Conservation (phyloP, 2,797 vertebrate genomes). For the Lepilemur ruficaudatus region DNA sequence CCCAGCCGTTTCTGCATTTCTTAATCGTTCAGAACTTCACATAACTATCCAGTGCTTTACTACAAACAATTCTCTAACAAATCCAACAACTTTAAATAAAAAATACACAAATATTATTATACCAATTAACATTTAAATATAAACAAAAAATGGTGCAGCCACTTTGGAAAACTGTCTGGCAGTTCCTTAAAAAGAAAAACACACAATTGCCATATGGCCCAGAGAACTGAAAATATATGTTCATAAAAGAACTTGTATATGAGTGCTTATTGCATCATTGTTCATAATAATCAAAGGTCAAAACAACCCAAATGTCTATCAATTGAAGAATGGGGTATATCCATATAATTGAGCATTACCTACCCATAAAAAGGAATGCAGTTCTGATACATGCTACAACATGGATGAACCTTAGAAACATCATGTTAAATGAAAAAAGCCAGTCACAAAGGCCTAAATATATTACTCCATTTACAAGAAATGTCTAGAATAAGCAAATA, state of each 20-base stretch:
- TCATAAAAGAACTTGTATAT: not conserved
- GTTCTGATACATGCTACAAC: not conserved
- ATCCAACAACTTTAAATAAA: constrained; percentile 5
- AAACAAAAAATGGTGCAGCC: not conserved
- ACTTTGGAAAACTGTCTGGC: not conserved
- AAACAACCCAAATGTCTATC: not conserved
- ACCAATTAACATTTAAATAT: constrained; percentile 28
- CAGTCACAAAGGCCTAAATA: not conserved
- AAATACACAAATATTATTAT: not conserved
- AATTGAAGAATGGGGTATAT: not conserved
- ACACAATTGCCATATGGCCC: not conserved
- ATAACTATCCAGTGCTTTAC: not conserved
- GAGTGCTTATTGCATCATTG: not conserved
- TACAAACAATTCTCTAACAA: constrained; percentile 12
- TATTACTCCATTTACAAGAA: not conserved
- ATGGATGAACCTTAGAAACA: not conserved
- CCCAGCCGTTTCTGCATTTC: not conserved
- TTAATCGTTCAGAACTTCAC: constrained; percentile 26
- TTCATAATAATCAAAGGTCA: not conserved
- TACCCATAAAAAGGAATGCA: not conserved
- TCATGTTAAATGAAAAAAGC: not conserved
- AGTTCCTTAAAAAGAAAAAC: constrained; percentile 21
- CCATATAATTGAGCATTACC: not conserved
- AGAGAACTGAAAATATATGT: not conserved
- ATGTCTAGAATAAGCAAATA: not conserved